A percentile compares a stretch with the other conserved stretches of the same genome.
Conservation (phyloP, 2,888 invertebrate species). For the Ennomos quercinarius region DNA sequence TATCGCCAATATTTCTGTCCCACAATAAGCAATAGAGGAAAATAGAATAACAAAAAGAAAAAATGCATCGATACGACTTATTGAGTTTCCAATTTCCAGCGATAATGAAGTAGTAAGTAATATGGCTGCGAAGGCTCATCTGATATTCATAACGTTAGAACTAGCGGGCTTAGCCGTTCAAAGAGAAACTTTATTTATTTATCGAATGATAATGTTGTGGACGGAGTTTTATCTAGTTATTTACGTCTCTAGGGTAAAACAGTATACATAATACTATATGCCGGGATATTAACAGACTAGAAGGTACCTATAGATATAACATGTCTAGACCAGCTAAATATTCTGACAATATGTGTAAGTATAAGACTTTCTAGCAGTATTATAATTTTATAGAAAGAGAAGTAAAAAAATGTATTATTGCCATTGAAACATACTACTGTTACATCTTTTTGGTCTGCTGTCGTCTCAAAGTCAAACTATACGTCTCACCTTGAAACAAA, state of each 20-base stretch:
- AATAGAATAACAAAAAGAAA: constrained; percentile 19
- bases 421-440: too few species aligned
- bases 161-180: constrained; percentile 45
- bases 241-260: constrained; percentile 13
- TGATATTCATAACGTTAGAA: constrained; percentile 70
- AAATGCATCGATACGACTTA: constrained; percentile 47
- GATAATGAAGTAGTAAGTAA: constrained; percentile 65
- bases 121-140: constrained; percentile 57
- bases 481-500: constrained; percentile 9
- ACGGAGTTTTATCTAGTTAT: constrained; percentile 25
- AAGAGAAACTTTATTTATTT: constrained; percentile 37
- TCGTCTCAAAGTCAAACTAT: too few species aligned
- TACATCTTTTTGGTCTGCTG: too few species aligned
- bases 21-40: constrained; percentile 14
- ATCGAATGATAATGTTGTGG: constrained; percentile 27
- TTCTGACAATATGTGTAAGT: too few species aligned
- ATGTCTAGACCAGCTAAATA: too few species aligned
- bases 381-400: too few species aligned
- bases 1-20: constrained; percentile 11
- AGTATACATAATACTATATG: constrained; percentile 3
- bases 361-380: too few species aligned
- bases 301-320: not conserved
- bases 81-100: constrained; percentile 70
- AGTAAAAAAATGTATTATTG: too few species aligned
- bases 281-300: not conserved